Conservation (phyloP, 1,140 invertebrate species). For the Polypedilum pembai region DNA sequence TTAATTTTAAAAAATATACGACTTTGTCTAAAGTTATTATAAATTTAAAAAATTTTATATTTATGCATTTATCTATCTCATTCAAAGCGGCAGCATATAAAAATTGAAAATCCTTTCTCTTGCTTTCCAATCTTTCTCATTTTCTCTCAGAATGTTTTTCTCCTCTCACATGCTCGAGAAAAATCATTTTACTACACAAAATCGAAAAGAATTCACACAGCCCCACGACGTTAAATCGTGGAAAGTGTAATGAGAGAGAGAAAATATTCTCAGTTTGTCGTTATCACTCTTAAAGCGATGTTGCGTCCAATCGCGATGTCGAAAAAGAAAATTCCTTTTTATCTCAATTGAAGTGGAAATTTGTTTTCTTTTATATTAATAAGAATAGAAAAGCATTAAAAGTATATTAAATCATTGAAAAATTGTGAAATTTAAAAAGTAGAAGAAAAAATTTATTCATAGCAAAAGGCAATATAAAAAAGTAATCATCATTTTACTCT, state of each 20-base stretch:
- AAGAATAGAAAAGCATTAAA: background rate
- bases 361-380: no score
- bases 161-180: background rate
- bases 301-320: constrained; percentile 15
- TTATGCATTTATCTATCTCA: no score
- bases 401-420: background rate
- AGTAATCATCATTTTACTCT: background rate
- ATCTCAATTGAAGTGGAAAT: background rate
- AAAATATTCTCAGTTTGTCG: constrained; percentile 8
- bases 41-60: no score
- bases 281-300: constrained; percentile 4
- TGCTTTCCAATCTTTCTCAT: background rate
- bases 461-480: background rate
- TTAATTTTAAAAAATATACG: no score
- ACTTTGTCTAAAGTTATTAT: no score
- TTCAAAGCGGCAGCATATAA: background rate
- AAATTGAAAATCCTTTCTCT: background rate
- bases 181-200: no score
- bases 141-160: background rate
- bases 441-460: background rate
- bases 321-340: background rate
- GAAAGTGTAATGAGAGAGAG: no score
- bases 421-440: background rate
- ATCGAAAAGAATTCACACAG: no score
- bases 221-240: no score